Evolutionary conservation across 2,113 vertebrate species (phyloP).

Genomic region (Mormyrus iriodes): DNA sequence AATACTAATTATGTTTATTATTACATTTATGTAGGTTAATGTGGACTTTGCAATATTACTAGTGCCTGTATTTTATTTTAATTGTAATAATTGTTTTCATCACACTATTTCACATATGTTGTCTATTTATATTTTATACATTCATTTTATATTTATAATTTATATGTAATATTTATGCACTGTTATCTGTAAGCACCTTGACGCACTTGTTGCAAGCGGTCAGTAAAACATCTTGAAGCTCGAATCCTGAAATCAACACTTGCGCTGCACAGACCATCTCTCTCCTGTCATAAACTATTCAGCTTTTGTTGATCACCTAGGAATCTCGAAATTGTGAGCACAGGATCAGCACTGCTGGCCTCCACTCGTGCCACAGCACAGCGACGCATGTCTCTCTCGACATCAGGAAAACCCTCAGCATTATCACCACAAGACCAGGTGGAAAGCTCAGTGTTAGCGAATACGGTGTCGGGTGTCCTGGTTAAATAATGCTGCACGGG

Average conservation of each 20-base stretch:
- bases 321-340: neutral
- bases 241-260: neutral
- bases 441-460: neutral
- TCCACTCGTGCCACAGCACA: neutral
- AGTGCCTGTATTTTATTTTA: neutral
- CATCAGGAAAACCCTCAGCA: neutral
- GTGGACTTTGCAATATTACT: neutral
- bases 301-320: neutral
- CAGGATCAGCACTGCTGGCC: neutral
- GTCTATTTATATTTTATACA: neutral
- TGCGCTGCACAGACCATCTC: neutral
- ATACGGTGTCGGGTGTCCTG: neutral
- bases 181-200: neutral
- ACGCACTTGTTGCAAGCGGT: neutral
- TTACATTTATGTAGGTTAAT: neutral
- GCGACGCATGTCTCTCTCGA: neutral
- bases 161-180: neutral
- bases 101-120: neutral
- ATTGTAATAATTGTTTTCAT: neutral
- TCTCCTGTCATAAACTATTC: neutral
- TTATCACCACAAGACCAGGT: neutral
- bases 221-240: neutral
- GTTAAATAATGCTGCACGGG: neutral
- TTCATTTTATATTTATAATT: neutral
- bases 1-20: neutral